Evolutionary conservation across 2,888 invertebrate species (phyloP).

Genomic region (Anodontia alba): DNA sequence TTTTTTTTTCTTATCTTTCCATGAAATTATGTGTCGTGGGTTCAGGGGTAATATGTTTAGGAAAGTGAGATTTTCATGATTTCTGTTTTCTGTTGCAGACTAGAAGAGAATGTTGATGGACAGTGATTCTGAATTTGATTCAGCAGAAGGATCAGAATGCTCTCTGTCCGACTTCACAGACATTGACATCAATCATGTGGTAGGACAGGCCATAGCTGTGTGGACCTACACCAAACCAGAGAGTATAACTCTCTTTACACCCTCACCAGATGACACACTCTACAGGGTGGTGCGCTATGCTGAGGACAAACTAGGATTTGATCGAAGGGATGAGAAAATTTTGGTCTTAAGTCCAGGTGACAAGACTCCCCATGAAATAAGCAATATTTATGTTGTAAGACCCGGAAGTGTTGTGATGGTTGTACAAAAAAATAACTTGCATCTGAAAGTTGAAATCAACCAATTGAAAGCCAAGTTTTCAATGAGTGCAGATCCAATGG

Average conservation of each 20-base stretch:
- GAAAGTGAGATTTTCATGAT: too few relatives aligned
- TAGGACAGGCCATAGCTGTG: constrained; percentile 70
- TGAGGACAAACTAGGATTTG: constrained; percentile 66
- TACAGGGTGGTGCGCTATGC: constrained; percentile 69
- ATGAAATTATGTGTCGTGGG: too few relatives aligned
- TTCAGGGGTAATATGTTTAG: too few relatives aligned
- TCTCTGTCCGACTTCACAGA: constrained; percentile 55
- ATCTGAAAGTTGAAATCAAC: constrained; percentile 69
- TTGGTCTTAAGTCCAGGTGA: constrained; percentile 73
- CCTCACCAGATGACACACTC: constrained; percentile 67
- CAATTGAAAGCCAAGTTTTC: constrained; percentile 72
- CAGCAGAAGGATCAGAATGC: constrained; percentile 52
- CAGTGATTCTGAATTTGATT: constrained; percentile 22
- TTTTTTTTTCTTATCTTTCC: too few relatives aligned
- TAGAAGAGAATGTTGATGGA: neutral
- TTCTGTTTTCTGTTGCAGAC: neutral
- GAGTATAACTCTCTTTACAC: constrained; percentile 73
- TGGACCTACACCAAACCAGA: constrained; percentile 73
- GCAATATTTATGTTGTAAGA: constrained; percentile 59
- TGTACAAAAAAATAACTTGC: constrained; percentile 64
- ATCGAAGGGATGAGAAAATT: constrained; percentile 67
- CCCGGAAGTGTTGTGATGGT: constrained; percentile 75
- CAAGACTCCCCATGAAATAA: constrained; percentile 66
- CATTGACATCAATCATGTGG: constrained; percentile 60
- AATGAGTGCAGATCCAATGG: constrained; percentile 68